A percentile compares a stretch with the other conserved stretches of the same genome.
These are phyloP conservation scores for Rhizoglyphus robini DNA, from an alignment of 1,140 invertebrate genomes.

Conservation along the genomic window DNA sequence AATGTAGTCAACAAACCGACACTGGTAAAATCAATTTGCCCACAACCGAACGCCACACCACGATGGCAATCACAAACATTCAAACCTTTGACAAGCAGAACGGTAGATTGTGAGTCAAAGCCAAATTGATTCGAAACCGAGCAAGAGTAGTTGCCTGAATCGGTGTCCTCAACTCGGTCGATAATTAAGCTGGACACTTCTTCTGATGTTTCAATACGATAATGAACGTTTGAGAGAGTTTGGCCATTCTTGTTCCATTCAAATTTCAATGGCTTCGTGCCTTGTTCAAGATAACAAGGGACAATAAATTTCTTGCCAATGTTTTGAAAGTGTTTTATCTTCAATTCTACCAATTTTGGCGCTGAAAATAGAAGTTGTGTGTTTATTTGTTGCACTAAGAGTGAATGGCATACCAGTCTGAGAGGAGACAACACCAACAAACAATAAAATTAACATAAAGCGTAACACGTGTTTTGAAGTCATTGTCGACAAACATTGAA, in stretches of 20 bases:
- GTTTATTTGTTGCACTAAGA: neutral
- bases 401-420: neutral
- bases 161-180: constrained; percentile 4
- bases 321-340: neutral
- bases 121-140: neutral
- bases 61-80: neutral
- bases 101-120: constrained; percentile 23
- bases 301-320: neutral
- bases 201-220: neutral
- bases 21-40: neutral
- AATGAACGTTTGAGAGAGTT: constrained; percentile 11
- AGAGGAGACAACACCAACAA: neutral
- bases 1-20: neutral
- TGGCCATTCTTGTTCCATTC: constrained; percentile 17
- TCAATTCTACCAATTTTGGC: constrained; percentile 1
- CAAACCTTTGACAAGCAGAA: constrained; percentile 1
- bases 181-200: constrained; percentile 17
- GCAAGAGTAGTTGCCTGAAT: constrained; percentile 22
- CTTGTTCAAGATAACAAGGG: neutral
- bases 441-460: neutral
- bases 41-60: neutral
- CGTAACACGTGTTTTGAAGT: neutral
- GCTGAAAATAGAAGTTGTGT: neutral
- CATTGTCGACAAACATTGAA: neutral
- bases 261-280: constrained; percentile 10